These are phyloP conservation scores for Leucophenga varia DNA, from an alignment of 1,140 invertebrate species.

Conservation along the genomic window DNA sequence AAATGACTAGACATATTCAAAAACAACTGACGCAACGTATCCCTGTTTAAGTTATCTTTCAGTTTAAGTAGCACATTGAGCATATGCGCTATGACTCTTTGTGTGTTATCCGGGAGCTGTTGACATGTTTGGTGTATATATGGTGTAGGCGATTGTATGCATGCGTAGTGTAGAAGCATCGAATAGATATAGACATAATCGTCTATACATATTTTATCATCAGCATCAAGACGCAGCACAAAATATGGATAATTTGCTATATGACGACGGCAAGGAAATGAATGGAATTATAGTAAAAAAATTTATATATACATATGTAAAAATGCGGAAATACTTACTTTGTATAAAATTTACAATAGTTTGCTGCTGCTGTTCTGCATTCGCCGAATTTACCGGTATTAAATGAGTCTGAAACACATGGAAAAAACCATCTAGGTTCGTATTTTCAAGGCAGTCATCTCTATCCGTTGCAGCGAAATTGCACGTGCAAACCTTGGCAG, in stretches of 20 bases:
- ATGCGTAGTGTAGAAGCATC: conserved; percentile 41
- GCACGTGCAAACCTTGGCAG: too few relatives aligned
- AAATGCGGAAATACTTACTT: not conserved
- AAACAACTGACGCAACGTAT: conserved; percentile 23
- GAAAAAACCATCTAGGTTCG: not conserved
- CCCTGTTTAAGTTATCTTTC: conserved; percentile 14
- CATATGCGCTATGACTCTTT: conserved; percentile 31
- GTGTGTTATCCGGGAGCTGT: conserved; percentile 21
- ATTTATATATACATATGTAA: not conserved
- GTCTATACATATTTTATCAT: conserved; percentile 10
- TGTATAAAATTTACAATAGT: conserved; percentile 18
- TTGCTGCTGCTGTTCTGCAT: too few relatives aligned
- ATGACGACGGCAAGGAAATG: too few relatives aligned
- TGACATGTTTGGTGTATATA: conserved; percentile 41
- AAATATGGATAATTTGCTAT: conserved; percentile 42
- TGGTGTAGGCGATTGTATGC: conserved; percentile 31
- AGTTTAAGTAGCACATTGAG: conserved; percentile 29
- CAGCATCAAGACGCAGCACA: conserved; percentile 8
- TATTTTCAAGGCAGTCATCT: too few relatives aligned
- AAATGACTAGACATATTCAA: conserved; percentile 11
- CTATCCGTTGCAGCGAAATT: too few relatives aligned
- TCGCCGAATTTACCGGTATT: not conserved
- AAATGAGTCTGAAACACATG: conserved; percentile 2
- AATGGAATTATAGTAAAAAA: conserved; percentile 1
- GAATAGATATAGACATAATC: conserved; percentile 45